A percentile compares a stretch with the other conserved stretches of the same genome.
Conservation (phyloP, 2,888 invertebrate genomes). For the Campoplex capitator region DNA sequence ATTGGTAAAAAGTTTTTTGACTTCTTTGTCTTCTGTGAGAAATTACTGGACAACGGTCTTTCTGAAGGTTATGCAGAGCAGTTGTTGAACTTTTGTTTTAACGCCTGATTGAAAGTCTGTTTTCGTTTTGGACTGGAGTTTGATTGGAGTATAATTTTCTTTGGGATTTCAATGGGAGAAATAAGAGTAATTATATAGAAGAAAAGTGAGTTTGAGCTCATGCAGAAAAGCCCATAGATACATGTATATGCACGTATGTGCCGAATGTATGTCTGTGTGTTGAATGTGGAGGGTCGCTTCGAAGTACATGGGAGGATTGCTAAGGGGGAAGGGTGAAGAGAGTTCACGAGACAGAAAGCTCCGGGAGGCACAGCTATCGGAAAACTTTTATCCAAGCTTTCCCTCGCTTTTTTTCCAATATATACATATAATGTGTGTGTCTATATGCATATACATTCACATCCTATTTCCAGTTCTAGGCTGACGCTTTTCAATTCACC, state of each 20-base stretch:
- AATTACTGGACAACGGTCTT: neutral
- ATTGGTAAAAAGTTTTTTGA: neutral
- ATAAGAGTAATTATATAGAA: neutral
- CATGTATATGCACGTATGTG: constrained; percentile 44
- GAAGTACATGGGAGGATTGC: constrained; percentile 60
- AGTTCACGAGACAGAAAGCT: constrained; percentile 65
- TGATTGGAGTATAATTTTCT: neutral
- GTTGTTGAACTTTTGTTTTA: neutral
- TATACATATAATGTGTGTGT: neutral
- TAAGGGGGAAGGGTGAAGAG: constrained; percentile 60
- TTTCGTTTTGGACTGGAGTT: neutral
- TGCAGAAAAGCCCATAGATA: constrained; percentile 38
- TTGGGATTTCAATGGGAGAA: too few relatives aligned
- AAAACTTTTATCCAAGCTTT: constrained; percentile 79
- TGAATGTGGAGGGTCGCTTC: constrained; percentile 59
- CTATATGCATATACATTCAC: constrained; percentile 1
- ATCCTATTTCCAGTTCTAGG: constrained; percentile 49
- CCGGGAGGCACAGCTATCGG: constrained; percentile 75
- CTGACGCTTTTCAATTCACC: constrained; percentile 60
- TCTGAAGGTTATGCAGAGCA: neutral
- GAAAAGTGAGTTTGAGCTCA: neutral
- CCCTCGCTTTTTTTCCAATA: constrained; percentile 75
- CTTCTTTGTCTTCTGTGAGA: neutral
- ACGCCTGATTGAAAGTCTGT: neutral
- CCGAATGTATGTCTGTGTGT: constrained; percentile 54